Evolutionary conservation across 2,888 invertebrate genomes (phyloP).

Genomic region (Ptychoptera albimana): DNA sequence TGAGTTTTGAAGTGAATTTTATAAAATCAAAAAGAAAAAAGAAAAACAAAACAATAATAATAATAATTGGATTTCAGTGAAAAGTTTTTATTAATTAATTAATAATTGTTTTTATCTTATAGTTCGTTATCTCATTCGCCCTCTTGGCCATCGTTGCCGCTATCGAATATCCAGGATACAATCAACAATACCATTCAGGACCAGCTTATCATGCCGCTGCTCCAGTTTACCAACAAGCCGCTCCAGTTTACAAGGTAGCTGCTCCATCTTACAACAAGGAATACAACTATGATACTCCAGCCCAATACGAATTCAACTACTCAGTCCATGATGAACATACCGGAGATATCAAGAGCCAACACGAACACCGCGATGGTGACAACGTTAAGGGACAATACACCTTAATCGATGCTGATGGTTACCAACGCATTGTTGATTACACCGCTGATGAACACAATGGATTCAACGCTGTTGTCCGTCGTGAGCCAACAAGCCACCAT

Average conservation of each 20-base stretch:
- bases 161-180: conserved; percentile 17
- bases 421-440: conserved; percentile 36
- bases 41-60: not conserved
- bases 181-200: not conserved
- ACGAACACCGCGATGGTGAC: conserved; percentile 36
- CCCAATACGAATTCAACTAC: conserved; percentile 34
- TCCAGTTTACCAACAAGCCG: conserved; percentile 1
- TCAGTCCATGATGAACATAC: conserved; percentile 34
- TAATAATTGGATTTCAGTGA: too few relatives aligned
- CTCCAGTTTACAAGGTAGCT: conserved; percentile 16
- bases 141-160: conserved; percentile 20
- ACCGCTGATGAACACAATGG: conserved; percentile 37
- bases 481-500: conserved; percentile 27
- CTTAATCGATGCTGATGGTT: conserved; percentile 36
- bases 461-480: conserved; percentile 38
- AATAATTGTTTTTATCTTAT: conserved; percentile 3
- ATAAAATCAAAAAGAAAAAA: not conserved
- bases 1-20: not conserved
- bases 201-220: conserved; percentile 12
- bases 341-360: conserved; percentile 36
- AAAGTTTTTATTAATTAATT: too few relatives aligned
- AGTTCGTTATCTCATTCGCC: conserved; percentile 21
- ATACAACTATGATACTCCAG: conserved; percentile 23
- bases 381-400: conserved; percentile 36
- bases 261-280: conserved; percentile 12